phyloP scores from a whole-genome alignment of 2,888 invertebrate genomes.

The Polylopha cassiicola region DNA sequence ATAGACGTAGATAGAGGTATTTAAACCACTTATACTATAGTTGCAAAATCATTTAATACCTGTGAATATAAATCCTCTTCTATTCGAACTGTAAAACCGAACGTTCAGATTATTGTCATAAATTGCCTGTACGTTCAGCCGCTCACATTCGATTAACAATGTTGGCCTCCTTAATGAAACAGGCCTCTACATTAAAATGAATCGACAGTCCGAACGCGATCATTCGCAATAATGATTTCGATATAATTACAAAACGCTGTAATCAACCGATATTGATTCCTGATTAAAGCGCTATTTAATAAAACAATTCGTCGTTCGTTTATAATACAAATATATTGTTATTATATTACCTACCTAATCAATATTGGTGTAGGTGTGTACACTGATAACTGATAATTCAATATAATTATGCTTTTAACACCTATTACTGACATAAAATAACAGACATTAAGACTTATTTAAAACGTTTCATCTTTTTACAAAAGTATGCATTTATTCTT shows the following conservation, averaged over 20 bases:
- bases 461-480: too few species aligned
- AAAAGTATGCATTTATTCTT: too few species aligned
- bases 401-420: too few species aligned
- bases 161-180: conserved; percentile 50
- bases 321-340: too few species aligned
- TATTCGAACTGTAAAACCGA: conserved; percentile 50
- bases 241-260: conserved; percentile 23
- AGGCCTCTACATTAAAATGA: conserved; percentile 45
- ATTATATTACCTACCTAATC: too few species aligned
- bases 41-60: conserved; percentile 20
- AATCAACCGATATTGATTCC: conserved; percentile 13
- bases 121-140: conserved; percentile 45
- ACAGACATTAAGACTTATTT: too few species aligned
- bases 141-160: conserved; percentile 48
- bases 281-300: conserved; percentile 3
- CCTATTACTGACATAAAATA: too few species aligned
- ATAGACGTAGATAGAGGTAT: too few species aligned
- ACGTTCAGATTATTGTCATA: conserved; percentile 65
- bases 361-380: too few species aligned
- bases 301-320: too few species aligned
- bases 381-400: too few species aligned
- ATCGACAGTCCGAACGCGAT: conserved; percentile 37
- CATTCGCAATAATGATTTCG: conserved; percentile 35
- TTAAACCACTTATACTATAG: too few species aligned
- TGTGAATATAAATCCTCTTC: conserved; percentile 45